A percentile compares a stretch with the other conserved stretches of the same genome.
Evolutionary conservation across 2,888 invertebrate species (phyloP).

Genomic region (Ditula angustiorana): DNA sequence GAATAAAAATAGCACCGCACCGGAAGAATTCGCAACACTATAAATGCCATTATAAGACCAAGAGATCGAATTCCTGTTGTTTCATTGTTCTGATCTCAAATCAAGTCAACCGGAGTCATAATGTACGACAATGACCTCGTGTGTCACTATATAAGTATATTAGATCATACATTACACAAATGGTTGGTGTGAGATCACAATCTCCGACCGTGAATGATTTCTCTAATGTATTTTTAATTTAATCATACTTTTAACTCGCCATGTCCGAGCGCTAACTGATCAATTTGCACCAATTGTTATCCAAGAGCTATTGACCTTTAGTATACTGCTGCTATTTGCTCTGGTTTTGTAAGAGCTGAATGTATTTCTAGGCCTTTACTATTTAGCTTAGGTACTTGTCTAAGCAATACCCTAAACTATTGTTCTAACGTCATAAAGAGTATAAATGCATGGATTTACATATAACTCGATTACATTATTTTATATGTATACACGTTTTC

Average conservation of each 20-base stretch:
- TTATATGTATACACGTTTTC: neutral
- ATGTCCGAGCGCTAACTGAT: conserved; percentile 34
- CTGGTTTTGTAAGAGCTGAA: conserved; percentile 25
- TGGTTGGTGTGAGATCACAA: conserved; percentile 37
- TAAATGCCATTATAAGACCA: conserved; percentile 32
- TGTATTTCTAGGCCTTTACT: neutral
- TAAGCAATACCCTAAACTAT: no score
- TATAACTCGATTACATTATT: no score
- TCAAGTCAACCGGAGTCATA: conserved; percentile 39
- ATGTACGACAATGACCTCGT: conserved; percentile 40
- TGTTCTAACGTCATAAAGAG: no score
- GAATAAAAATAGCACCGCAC: conserved; percentile 32
- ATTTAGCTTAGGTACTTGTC: neutral
- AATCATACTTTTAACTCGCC: conserved; percentile 35
- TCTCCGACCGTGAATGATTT: conserved; percentile 39
- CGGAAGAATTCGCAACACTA: conserved; percentile 38
- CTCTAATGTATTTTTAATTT: conserved; percentile 41
- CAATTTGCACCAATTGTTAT: conserved; percentile 40
- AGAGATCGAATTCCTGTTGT: conserved; percentile 38
- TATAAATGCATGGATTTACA: no score
- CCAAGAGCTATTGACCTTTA: conserved; percentile 34
- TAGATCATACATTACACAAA: conserved; percentile 41
- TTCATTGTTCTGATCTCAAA: conserved; percentile 37
- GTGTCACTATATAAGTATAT: conserved; percentile 39
- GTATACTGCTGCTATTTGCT: conserved; percentile 14